Evolutionary conservation across 2,888 invertebrate species (phyloP), one percentile per base, ranked within the genome.

Genomic region (Holacanthella duospinosa): DNA sequence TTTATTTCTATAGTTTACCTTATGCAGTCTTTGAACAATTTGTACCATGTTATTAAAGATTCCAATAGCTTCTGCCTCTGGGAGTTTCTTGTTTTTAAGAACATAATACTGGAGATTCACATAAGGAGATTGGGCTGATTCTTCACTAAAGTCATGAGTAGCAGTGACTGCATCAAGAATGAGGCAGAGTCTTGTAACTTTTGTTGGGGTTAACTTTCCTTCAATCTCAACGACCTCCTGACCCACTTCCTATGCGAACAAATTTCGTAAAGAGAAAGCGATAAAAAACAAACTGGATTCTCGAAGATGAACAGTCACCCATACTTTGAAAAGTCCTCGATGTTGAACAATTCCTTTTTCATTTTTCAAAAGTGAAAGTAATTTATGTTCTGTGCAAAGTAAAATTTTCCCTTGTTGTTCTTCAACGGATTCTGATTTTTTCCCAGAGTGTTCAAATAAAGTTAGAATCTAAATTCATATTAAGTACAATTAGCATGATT

Each of bases 381-480:
- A 76, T 4, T 86, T 85, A 76, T 85, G 86, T 75, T 89, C 89
- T 0, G 87, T 87, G 73, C 88, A 86, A 21, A 88, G 76, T 27
- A 88, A 75, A 85, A 87, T 86, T 78, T 87, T 88, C 1, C 88
- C 88, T 76, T 88, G 87, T 48, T 81, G 79, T 71, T 88, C 87
- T 77, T 88, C 87, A 72, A 86, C 85, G 0, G 83, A 84, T 76
- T 87, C 86, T 0, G 79, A 79, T 19, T 82, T 80, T 75, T 36
- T 36, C 74, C 73, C 29, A 76, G 60, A 21, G 74, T 74, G 54
- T 62, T n/a, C 55, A 24, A 26, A 27, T 16, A 55, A 36, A 0
- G 61, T 75, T 59, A 75, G 66, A 61, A 76, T 74, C 76, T 75
- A 59, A 2, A 68, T 66, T 25, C 59, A 64, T 65, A 60, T n/a